phyloP scores from a whole-genome alignment of 2,888 invertebrate species.

The Agrochola lychnidis region DNA sequence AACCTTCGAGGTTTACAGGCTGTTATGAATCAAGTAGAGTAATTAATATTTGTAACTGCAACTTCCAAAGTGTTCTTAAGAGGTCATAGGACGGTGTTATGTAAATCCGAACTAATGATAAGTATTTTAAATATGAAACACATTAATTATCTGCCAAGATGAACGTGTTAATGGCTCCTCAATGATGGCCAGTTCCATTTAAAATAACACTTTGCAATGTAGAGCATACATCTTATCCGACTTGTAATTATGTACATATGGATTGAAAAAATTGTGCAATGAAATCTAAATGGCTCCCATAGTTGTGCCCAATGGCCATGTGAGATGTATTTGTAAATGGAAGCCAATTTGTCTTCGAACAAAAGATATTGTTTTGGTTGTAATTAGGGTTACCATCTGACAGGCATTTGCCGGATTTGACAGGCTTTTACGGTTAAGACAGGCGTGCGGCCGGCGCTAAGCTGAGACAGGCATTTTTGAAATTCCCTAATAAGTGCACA shows the following conservation, averaged over 20 bases:
- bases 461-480: too few relatives aligned
- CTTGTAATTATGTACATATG: constrained; percentile 54
- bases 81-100: constrained; percentile 31
- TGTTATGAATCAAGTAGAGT: background rate
- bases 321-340: constrained; percentile 34
- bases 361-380: constrained; percentile 55
- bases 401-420: too few relatives aligned
- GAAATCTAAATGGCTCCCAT: constrained; percentile 24
- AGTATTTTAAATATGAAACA: constrained; percentile 51
- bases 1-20: background rate
- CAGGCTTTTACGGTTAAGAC: too few relatives aligned
- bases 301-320: constrained; percentile 46
- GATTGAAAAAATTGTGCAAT: constrained; percentile 61
- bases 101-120: constrained; percentile 53
- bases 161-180: constrained; percentile 65
- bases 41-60: constrained; percentile 24
- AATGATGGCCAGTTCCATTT: constrained; percentile 61
- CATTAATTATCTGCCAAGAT: constrained; percentile 60
- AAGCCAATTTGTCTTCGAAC: constrained; percentile 48
- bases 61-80: constrained; percentile 11
- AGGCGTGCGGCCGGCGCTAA: too few relatives aligned
- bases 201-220: constrained; percentile 56
- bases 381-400: too few relatives aligned
- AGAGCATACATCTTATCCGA: constrained; percentile 48
- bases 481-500: too few relatives aligned